These are phyloP conservation scores for Orthosia incerta DNA, from an alignment of 2,888 invertebrate genomes.

Conservation along the genomic window DNA sequence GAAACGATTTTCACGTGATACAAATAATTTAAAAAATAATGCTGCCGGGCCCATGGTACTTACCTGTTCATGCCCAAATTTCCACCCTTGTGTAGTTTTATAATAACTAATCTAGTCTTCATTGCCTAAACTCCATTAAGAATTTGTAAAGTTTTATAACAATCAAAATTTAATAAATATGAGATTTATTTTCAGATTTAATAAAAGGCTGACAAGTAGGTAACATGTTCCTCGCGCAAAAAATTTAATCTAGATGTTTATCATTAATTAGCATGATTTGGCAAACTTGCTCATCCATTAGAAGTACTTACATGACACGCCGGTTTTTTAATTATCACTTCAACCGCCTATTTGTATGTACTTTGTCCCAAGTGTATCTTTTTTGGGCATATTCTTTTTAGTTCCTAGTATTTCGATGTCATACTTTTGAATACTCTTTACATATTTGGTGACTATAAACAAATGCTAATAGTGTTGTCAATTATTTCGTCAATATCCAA, in stretches of 20 bases:
- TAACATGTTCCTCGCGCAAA: neutral
- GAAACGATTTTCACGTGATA: neutral
- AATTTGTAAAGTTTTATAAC: too few species aligned
- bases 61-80: too few species aligned
- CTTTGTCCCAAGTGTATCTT: constrained; percentile 23
- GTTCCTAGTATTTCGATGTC: constrained; percentile 52
- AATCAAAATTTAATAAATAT: neutral
- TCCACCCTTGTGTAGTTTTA: too few species aligned
- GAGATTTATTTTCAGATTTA: neutral
- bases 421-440: constrained; percentile 33
- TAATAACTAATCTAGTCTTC: too few species aligned
- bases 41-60: too few species aligned
- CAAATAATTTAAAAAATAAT: too few species aligned
- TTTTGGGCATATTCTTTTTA: constrained; percentile 25
- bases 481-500: constrained; percentile 14
- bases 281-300: constrained; percentile 1
- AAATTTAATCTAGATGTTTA: neutral
- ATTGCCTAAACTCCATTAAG: too few species aligned
- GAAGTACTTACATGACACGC: constrained; percentile 1
- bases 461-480: constrained; percentile 34
- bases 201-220: neutral
- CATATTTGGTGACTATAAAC: constrained; percentile 43
- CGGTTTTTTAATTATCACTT: constrained; percentile 43
- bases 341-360: constrained; percentile 17
- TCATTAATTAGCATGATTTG: constrained; percentile 6